phyloP scores from a whole-genome alignment of 35 echinoderm and acorn worm species.

The Strongylocentrotus purpuratus region DNA sequence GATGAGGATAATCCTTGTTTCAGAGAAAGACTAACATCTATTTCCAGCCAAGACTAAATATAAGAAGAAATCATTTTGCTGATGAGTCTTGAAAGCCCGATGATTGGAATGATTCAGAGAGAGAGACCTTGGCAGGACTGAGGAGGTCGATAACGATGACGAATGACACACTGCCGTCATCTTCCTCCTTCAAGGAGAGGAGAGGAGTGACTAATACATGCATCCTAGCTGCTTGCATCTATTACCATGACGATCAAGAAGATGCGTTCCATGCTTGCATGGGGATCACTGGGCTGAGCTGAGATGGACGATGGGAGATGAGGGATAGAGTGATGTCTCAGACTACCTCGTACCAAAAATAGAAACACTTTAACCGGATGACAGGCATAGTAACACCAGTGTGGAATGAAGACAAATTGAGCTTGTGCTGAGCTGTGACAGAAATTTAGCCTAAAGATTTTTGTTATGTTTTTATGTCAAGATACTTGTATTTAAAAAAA shows the following conservation, averaged over 20 bases:
- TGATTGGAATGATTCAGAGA: too few relatives aligned
- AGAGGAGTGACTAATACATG: not conserved
- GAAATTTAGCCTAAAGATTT: too few relatives aligned
- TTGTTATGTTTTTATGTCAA: too few relatives aligned
- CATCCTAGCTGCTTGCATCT: not conserved
- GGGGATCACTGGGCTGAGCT: not conserved
- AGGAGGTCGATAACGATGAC: not conserved
- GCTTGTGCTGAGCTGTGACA: not conserved
- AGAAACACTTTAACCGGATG: conserved; percentile 13
- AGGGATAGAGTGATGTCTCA: not conserved
- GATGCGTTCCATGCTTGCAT: not conserved
- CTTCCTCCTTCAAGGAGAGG: not conserved
- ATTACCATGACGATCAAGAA: not conserved
- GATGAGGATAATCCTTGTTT: too few relatives aligned
- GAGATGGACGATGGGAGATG: not conserved
- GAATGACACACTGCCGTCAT: not conserved
- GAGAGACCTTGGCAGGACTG: not conserved
- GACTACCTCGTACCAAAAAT: not conserved
- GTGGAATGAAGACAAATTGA: not conserved
- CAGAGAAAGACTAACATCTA: too few relatives aligned
- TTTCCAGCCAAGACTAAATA: too few relatives aligned
- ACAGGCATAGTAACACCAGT: not conserved
- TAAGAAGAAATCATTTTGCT: too few relatives aligned
- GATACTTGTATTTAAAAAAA: too few relatives aligned
- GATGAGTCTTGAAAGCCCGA: too few relatives aligned